Evolutionary conservation across 2,797 vertebrate genomes (phyloP).

Genomic region (Tamandua tetradactyla): DNA sequence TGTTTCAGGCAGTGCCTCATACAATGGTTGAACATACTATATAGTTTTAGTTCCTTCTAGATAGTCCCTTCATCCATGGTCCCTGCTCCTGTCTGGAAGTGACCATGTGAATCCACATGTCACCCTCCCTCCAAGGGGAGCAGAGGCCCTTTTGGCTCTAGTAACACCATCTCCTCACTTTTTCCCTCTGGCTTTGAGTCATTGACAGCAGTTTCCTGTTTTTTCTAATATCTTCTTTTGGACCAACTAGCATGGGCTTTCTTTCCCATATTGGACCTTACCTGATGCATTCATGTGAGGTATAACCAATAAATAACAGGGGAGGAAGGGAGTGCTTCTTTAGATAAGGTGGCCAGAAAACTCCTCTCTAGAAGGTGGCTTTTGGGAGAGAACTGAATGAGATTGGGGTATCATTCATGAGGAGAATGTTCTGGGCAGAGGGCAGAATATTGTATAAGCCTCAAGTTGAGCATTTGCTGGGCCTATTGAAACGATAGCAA

Average conservation of each 20-base stretch:
- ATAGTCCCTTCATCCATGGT: background rate
- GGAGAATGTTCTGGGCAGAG: background rate
- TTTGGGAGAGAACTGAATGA: background rate
- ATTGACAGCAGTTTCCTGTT: background rate
- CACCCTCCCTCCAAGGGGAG: background rate
- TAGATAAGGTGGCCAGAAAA: background rate
- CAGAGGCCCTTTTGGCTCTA: background rate
- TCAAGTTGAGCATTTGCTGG: background rate
- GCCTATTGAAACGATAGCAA: background rate
- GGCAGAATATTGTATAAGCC: background rate
- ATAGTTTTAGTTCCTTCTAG: background rate
- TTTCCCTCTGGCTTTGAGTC: background rate
- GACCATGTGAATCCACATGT: background rate
- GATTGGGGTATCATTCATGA: background rate
- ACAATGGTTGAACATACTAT: accelerated
- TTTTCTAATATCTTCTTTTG: background rate
- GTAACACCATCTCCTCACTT: background rate
- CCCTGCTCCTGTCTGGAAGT: background rate
- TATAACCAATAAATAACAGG: background rate
- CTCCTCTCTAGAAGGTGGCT: background rate
- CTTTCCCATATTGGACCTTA: background rate
- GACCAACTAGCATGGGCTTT: background rate
- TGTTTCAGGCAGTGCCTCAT: background rate
- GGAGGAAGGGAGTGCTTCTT: background rate
- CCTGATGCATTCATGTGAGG: background rate